Conservation (phyloP, 1,140 invertebrate species). For the Hormaphis cornu region DNA sequence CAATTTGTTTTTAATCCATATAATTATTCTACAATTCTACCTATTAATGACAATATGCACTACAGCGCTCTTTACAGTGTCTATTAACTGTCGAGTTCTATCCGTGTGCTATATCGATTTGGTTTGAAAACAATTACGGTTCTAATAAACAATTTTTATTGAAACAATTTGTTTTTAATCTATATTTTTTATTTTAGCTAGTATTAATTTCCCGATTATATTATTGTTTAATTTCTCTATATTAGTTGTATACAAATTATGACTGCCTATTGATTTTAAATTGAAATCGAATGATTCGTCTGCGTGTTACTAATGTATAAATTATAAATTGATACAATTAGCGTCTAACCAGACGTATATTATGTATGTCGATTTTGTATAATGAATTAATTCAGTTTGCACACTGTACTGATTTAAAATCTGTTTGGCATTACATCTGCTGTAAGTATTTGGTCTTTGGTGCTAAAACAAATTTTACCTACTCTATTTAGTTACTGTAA, state of each 20-base stretch:
- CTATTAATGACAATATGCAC: background rate
- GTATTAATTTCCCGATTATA: too few relatives aligned
- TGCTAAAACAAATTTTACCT: too few relatives aligned
- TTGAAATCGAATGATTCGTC: too few relatives aligned
- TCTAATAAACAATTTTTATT: background rate
- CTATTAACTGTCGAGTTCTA: background rate
- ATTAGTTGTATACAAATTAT: background rate
- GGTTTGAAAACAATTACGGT: background rate
- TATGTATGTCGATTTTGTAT: background rate
- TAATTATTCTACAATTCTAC: background rate
- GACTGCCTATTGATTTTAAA: background rate
- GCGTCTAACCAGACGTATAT: conserved; percentile 18
- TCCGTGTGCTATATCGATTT: background rate
- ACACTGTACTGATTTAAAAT: background rate
- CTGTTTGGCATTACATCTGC: background rate
- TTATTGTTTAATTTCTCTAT: too few relatives aligned
- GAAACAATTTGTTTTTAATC: background rate
- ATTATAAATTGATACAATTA: conserved; percentile 10
- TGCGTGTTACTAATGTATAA: conserved; percentile 25
- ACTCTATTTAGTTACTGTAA: too few relatives aligned
- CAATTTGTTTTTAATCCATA: background rate
- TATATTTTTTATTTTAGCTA: background rate
- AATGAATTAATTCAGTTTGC: background rate
- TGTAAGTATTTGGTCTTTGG: too few relatives aligned
- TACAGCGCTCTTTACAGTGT: background rate